Conservation (phyloP, 2,888 invertebrate genomes). For the Mayetiola destructor region DNA sequence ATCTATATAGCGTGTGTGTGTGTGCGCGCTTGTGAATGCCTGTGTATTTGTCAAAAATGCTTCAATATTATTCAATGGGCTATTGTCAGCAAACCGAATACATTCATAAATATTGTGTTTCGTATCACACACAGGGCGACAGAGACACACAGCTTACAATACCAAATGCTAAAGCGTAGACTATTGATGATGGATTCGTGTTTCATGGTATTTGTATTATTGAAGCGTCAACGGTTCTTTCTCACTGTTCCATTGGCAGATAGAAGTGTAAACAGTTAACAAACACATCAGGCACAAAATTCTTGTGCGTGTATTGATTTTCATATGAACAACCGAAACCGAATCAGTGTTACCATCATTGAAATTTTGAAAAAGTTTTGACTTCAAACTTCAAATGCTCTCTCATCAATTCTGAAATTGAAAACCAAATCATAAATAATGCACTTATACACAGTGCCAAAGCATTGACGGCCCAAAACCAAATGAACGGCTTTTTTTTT, state of each 20-base stretch:
- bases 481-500: no score
- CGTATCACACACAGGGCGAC: no score
- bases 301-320: not conserved
- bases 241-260: not conserved
- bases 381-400: no score
- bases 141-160: not conserved
- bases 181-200: not conserved
- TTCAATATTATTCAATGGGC: no score
- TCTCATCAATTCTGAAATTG: not conserved
- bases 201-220: not conserved
- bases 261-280: not conserved
- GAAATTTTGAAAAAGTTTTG: no score
- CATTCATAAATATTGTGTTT: no score
- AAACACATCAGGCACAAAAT: not conserved
- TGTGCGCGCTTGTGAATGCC: not conserved
- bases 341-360: slow-evolving; percentile 3
- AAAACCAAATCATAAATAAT: no score
- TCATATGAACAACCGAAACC: not conserved
- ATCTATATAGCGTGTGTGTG: not conserved
- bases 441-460: not conserved
- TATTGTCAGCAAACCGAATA: not conserved
- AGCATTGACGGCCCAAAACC: no score
- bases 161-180: not conserved
- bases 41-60: not conserved
- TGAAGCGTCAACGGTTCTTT: slow-evolving; percentile 2